Conservation (phyloP, 2,888 invertebrate species). For the Noctua pronuba region DNA sequence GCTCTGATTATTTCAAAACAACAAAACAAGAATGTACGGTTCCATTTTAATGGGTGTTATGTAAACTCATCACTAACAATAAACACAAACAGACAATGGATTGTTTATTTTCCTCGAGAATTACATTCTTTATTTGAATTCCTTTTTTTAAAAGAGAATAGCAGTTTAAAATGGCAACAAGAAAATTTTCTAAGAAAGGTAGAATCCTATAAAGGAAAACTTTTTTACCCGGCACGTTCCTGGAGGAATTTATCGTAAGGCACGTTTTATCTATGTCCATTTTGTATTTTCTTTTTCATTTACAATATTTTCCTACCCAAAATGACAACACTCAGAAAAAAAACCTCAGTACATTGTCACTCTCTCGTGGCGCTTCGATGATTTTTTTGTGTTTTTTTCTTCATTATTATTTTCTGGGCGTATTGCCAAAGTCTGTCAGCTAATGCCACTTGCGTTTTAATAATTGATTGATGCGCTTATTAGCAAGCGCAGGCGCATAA, state of each 20-base stretch:
- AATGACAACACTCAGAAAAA: not conserved
- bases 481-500: slow-evolving; percentile 9
- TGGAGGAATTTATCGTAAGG: not conserved
- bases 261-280: not conserved
- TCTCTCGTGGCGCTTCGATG: not conserved
- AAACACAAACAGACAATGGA: not conserved
- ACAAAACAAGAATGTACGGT: not conserved
- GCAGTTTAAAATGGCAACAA: not conserved
- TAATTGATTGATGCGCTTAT: not conserved
- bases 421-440: not conserved
- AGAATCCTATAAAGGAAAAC: not conserved
- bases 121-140: not conserved
- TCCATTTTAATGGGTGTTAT: not conserved
- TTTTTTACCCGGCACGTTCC: not conserved
- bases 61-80: not conserved
- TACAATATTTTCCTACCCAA: not conserved
- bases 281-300: slow-evolving; percentile 9
- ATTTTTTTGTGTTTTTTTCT: not conserved
- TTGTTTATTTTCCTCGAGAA: not conserved
- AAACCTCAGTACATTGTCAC: not conserved
- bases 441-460: not conserved
- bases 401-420: not conserved
- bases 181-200: not conserved
- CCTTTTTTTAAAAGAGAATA: not conserved
- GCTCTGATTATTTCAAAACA: not conserved